Base-by-base conservation (phyloP, 2,888 invertebrate genomes). In the Microchrysa polita region DNA sequence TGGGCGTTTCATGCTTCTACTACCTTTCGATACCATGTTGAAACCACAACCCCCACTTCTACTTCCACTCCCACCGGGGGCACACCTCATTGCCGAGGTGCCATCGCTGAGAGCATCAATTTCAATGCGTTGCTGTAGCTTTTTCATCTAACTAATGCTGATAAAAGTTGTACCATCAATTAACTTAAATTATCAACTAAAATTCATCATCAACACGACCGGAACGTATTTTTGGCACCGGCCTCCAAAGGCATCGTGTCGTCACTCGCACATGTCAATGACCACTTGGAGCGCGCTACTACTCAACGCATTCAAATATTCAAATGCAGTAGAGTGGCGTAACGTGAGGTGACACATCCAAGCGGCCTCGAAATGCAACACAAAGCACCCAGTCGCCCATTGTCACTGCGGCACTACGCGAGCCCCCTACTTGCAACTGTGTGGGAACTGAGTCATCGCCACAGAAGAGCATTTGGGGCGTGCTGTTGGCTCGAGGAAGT, bases 361-460 rank as follows among this genome's bases (percentile, higher is more conserved):
- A 48, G 12, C 16, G 12, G 5, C 16, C 48, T n/a, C 48, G 42
- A 42, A 34, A 34, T 34, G 48, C 48, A 12, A 48, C n/a, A 12
- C 48, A 48, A 4, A 48, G 12, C 16, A 7, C 5, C 48, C 5
- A 12, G 48, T 48, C 5, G 48, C 14, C 2, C 55, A n/a, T n/a
- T n/a, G n/a, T 16, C 18, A 55, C 20, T 55, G 16, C 55, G 55
- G 53, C n/a, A n/a, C n/a, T n/a, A 34, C 5, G 52, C 52, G 16
- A 4, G 52, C n/a, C 4, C 52, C 52, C n/a, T n/a, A 16, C 16
- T 52, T 52, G 22, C 27, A 12, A 27, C 23, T 59, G 59, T 59
- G 59, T 23, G 65, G 12, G 34, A 61, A 65, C 34, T 65, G 22
- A 65, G 44, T 44, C 65, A 65, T n/a, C 61, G 27, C 27, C 40